A percentile compares a stretch with the other conserved stretches of the same genome.
phyloP scores from a whole-genome alignment of 2,113 vertebrate species.

The Tor tambroides region DNA sequence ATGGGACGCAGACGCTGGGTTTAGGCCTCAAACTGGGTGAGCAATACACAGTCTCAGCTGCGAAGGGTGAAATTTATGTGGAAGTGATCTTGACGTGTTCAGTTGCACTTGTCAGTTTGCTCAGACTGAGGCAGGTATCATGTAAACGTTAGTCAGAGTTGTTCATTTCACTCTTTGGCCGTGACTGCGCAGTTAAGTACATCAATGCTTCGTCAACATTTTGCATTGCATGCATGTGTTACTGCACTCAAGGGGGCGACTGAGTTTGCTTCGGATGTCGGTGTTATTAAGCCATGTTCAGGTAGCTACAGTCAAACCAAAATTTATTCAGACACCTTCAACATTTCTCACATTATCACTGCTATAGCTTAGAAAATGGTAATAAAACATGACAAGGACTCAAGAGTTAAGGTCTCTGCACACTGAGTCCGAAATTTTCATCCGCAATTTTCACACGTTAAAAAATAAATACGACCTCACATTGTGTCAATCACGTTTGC shows the following conservation, averaged over 20 bases:
- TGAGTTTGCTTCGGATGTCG: neutral
- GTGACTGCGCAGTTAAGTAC: neutral
- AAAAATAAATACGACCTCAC: no score
- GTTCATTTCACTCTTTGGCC: neutral
- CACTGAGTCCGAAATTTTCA: no score
- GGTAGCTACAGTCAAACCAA: no score
- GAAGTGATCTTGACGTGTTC: neutral
- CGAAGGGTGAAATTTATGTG: neutral
- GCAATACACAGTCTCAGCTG: neutral
- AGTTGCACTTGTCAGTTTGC: neutral
- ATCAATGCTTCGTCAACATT: neutral
- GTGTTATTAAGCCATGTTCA: neutral
- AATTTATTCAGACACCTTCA: no score
- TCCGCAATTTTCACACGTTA: no score
- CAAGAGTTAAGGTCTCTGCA: no score
- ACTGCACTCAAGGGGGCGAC: neutral
- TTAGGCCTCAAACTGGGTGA: neutral
- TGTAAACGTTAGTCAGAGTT: neutral
- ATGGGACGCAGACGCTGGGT: constrained; percentile 59
- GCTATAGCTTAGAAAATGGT: no score
- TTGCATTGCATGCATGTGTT: neutral
- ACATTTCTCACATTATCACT: no score
- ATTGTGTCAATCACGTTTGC: no score
- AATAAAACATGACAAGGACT: no score
- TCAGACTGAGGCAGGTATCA: neutral